A percentile compares a stretch with the other conserved stretches of the same genome.
Evolutionary conservation across 2,113 vertebrate species (phyloP).

Genomic region (Pampusana beccarii): DNA sequence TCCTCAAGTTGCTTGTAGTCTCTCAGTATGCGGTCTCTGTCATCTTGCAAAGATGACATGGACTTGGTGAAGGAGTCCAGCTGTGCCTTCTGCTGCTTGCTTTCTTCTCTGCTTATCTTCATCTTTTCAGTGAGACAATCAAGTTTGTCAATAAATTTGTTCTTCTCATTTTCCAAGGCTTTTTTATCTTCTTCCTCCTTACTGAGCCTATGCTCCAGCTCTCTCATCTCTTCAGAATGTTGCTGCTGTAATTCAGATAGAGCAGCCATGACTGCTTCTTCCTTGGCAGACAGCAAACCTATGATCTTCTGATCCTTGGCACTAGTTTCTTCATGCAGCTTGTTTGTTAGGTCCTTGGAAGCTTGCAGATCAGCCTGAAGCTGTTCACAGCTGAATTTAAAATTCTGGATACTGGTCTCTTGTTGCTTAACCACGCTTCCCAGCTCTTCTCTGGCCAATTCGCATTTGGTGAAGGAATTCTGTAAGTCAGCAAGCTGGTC

Average conservation of each 20-base stretch:
- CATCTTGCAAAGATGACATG: conserved; percentile 94
- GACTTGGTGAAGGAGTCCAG: conserved; percentile 90
- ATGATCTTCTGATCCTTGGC: conserved; percentile 89
- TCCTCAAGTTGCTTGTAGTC: conserved; percentile 92
- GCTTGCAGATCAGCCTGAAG: conserved; percentile 86
- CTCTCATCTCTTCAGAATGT: conserved; percentile 84
- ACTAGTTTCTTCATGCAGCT: conserved; percentile 81
- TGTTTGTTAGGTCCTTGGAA: conserved; percentile 82
- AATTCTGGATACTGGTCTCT: conserved; percentile 81
- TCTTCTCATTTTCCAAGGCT: conserved; percentile 80
- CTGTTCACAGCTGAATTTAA: conserved; percentile 84
- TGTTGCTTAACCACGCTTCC: conserved; percentile 74
- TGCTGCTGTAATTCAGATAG: conserved; percentile 70
- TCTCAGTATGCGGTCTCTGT: conserved; percentile 85
- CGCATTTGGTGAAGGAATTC: conserved; percentile 76
- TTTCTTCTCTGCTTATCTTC: conserved; percentile 79
- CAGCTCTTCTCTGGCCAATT: conserved; percentile 73
- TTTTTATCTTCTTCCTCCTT: conserved; percentile 63
- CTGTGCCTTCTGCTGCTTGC: conserved; percentile 78
- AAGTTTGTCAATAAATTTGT: conserved; percentile 72
- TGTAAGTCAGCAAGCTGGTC: conserved; percentile 77
- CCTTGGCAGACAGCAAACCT: conserved; percentile 84
- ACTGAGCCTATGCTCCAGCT: conserved; percentile 77
- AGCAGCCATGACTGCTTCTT: conserved; percentile 85
- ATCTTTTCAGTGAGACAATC: conserved; percentile 76